Conservation (phyloP, 1,140 invertebrate species). For the Hyles vespertilio region DNA sequence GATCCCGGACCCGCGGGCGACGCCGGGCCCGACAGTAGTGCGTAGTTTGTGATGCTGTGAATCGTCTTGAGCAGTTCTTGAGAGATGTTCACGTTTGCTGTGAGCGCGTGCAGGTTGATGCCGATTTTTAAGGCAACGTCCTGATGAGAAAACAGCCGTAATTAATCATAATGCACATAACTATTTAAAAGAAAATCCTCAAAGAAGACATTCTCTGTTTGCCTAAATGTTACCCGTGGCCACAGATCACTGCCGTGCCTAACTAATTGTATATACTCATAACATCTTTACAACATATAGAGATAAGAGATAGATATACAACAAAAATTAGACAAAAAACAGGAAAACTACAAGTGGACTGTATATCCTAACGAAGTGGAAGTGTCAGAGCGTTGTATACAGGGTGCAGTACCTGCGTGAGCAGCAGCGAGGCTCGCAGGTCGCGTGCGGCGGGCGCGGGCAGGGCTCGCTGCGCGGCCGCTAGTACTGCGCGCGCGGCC, state of each 20-base stretch:
- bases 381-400: too few relatives aligned
- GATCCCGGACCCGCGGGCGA: constrained; percentile 55
- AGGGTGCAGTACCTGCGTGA: constrained; percentile 48
- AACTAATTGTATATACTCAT: not conserved
- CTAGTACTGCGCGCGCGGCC: constrained; percentile 48
- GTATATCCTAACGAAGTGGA: too few relatives aligned
- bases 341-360: too few relatives aligned
- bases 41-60: constrained; percentile 38
- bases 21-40: constrained; percentile 41
- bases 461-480: constrained; percentile 19
- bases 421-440: constrained; percentile 39
- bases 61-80: constrained; percentile 54
- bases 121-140: constrained; percentile 56
- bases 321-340: too few relatives aligned
- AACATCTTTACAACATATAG: too few relatives aligned
- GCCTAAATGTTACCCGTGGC: not conserved
- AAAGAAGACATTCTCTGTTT: not conserved
- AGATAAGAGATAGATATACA: too few relatives aligned
- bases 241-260: not conserved
- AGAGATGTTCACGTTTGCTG: constrained; percentile 43
- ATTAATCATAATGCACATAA: not conserved
- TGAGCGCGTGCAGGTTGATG: constrained; percentile 49
- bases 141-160: constrained; percentile 28
- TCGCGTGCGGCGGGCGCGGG: constrained; percentile 18
- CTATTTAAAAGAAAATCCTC: not conserved